Evolutionary conservation across 2,797 vertebrate genomes (phyloP), one percentile per base, ranked within the genome.

Genomic region (Myotis planiceps): DNA sequence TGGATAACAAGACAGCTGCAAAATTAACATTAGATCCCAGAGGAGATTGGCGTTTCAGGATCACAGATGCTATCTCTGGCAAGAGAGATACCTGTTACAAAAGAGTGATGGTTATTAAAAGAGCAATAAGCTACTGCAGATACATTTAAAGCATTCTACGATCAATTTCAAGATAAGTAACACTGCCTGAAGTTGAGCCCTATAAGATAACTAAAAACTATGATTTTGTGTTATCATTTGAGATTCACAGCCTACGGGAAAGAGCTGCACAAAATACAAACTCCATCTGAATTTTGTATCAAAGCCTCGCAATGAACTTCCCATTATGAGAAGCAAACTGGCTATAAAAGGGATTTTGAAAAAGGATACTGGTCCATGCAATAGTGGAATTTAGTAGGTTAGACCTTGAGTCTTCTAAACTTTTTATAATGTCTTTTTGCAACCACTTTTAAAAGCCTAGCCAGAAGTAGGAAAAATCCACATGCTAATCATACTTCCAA

Each of bases 281-380:
- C 21, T 15, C 79, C 66, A 8, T 71, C 78, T 80, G 47, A 90
- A 82, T 92, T 92, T 32, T 96, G 5, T 63, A 78, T 69, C 93
- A 97, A 88, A 97, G 95, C 83, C 27, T 69, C 94, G 63, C 84
- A 94, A 97, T 98, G 97, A 79, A 75, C 88, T 75, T 81, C 87
- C 93, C 92, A 93, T 93, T 69, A 83, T 96, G 88, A 86, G 82
- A 92, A 94, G 72, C 68, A 96, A 96, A 87, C 72, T 88, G 84
- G 5, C 25, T 19, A 27, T 45, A 42, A 93, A 69, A 85, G 5
- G 51, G 16, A 66, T 75, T 85, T 63, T 51, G 42, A 88, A 79
- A 21, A 47, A 37, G 25, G 60, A 37, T 29, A n/a, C 39, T 88
- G 39, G 51, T n/a, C 58, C 51, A 23, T 6, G 55, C 78, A 66